Conservation (phyloP, 1,140 invertebrate genomes). For the Melipona quadrifasciata region DNA sequence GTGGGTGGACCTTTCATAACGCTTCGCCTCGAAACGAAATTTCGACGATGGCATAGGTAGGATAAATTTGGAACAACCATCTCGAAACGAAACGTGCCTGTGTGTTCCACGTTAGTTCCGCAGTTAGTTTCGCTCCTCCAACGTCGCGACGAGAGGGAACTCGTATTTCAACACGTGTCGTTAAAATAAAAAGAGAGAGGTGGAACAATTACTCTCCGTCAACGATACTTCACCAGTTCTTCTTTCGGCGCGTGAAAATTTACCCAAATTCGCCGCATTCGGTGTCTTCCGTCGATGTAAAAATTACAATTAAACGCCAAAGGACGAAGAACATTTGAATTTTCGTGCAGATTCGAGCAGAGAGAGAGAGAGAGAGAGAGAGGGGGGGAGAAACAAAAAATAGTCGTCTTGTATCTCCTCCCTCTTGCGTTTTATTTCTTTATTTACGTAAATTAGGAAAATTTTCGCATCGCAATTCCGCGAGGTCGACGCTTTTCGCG, state of each 20-base stretch:
- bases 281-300: too few relatives aligned
- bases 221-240: too few relatives aligned
- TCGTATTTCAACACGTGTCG: neutral
- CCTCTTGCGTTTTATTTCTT: neutral
- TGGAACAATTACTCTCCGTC: too few relatives aligned
- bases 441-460: fast-evolving
- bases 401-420: too few relatives aligned
- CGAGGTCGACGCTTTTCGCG: neutral
- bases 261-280: too few relatives aligned
- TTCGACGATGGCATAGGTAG: constrained; percentile 51
- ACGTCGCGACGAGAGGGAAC: constrained; percentile 3
- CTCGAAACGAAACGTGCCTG: constrained; percentile 44
- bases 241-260: too few relatives aligned
- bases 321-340: too few relatives aligned
- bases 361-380: too few relatives aligned
- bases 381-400: too few relatives aligned
- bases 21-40: constrained; percentile 44
- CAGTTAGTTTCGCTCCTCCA: constrained; percentile 50
- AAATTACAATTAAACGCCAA: neutral
- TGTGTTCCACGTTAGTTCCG: constrained; percentile 44
- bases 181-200: neutral
- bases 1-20: constrained; percentile 7
- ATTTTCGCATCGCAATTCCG: neutral
- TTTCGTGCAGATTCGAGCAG: too few relatives aligned
- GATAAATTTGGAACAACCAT: constrained; percentile 67